phyloP scores from a whole-genome alignment of 2,888 invertebrate species.

The Eilema depressum region DNA sequence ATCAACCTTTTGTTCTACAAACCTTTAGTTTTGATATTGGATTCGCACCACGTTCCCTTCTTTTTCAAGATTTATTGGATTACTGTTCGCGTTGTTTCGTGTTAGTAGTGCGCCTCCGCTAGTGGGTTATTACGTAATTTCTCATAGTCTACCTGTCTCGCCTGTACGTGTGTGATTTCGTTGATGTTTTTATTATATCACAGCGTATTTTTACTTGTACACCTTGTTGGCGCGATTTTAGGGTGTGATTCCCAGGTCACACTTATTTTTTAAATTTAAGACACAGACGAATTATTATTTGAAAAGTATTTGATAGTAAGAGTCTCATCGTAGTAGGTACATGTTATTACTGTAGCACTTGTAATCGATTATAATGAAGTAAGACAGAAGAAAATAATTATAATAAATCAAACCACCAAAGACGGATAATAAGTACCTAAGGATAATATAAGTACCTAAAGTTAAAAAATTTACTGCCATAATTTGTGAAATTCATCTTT shows the following conservation, averaged over 20 bases:
- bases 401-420: no score
- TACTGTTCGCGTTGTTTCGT: conserved; percentile 53
- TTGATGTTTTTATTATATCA: conserved; percentile 9
- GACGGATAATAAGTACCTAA: no score
- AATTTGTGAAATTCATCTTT: no score
- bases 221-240: no score
- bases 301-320: no score
- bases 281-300: no score
- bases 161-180: conserved; percentile 12
- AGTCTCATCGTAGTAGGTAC: no score
- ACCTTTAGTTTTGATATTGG: conserved; percentile 69
- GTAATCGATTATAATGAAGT: no score
- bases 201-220: not conserved
- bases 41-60: conserved; percentile 62
- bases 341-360: no score
- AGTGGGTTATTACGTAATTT: conserved; percentile 40
- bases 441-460: no score
- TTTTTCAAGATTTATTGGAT: conserved; percentile 64
- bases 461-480: no score
- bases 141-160: conserved; percentile 20
- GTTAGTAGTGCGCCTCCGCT: conserved; percentile 29
- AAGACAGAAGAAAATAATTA: no score
- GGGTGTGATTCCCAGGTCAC: not conserved
- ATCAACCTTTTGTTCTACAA: conserved; percentile 73
- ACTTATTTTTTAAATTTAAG: not conserved